These are phyloP conservation scores for Malachius bipustulatus DNA, from an alignment of 2,888 invertebrate species.

Conservation along the genomic window DNA sequence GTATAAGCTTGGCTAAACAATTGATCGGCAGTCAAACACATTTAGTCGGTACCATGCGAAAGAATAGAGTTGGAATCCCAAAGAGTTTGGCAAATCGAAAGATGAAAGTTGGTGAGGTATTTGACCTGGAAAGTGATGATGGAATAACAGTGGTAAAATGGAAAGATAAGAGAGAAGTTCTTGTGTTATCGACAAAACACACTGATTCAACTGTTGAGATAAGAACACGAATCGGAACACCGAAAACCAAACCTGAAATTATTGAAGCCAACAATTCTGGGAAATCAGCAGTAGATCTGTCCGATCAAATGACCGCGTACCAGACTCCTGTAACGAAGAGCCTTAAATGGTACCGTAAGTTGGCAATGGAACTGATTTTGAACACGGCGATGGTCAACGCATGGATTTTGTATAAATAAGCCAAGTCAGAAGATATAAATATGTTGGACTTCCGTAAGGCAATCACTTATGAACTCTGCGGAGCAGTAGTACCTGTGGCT, in stretches of 20 bases:
- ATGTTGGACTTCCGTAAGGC: too few species aligned
- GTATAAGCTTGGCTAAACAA: too few species aligned
- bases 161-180: slow-evolving; percentile 26
- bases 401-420: too few species aligned
- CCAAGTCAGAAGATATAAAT: too few species aligned
- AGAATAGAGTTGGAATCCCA: too few species aligned
- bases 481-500: too few species aligned
- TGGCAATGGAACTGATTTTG: slow-evolving; percentile 11
- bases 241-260: slow-evolving; percentile 12
- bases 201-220: slow-evolving; percentile 17
- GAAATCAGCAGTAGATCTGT: slow-evolving; percentile 24
- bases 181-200: slow-evolving; percentile 25
- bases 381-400: too few species aligned
- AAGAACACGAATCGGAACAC: slow-evolving; percentile 13
- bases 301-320: slow-evolving; percentile 20
- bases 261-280: slow-evolving; percentile 22
- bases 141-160: slow-evolving; percentile 24
- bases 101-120: slow-evolving; percentile 5
- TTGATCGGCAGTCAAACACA: too few species aligned
- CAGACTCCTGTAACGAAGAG: slow-evolving; percentile 9
- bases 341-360: slow-evolving; percentile 12
- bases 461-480: too few species aligned
- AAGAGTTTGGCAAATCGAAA: too few species aligned
- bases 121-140: slow-evolving; percentile 8
- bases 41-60: too few species aligned